Conservation (phyloP, 1,140 invertebrate species). For the Heterodera schachtii region DNA sequence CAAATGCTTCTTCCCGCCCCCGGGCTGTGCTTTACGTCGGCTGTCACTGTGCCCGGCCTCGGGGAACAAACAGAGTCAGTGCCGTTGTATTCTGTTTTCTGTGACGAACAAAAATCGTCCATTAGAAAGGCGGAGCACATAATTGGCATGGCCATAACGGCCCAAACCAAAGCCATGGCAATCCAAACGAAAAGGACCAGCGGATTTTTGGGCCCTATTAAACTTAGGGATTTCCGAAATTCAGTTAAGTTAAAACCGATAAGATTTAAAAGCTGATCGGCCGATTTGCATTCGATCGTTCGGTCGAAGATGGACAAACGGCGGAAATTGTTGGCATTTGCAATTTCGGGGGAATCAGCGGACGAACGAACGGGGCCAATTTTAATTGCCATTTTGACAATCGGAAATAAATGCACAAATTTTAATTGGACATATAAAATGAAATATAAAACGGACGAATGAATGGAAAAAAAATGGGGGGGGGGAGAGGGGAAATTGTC, state of each 20-base stretch:
- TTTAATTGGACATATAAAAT: background rate
- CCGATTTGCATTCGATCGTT: background rate
- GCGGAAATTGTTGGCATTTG: background rate
- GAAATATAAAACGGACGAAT: background rate
- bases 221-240: background rate
- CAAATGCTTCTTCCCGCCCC: too few species aligned
- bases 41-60: conserved; percentile 18
- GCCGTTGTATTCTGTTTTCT: background rate
- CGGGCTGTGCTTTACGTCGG: background rate
- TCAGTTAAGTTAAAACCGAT: background rate
- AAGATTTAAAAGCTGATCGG: conserved; percentile 2
- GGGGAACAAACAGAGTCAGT: background rate
- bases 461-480: background rate
- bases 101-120: conserved; percentile 36
- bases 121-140: conserved; percentile 34
- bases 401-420: background rate
- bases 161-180: conserved; percentile 35
- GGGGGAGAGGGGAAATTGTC: background rate
- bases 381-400: background rate
- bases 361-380: background rate
- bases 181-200: conserved; percentile 36
- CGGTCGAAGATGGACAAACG: background rate
- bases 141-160: conserved; percentile 29
- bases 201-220: conserved; percentile 35
- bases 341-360: background rate